Base-by-base conservation (phyloP, 1,140 invertebrate genomes). In the Lordiphosa stackelbergi region DNA sequence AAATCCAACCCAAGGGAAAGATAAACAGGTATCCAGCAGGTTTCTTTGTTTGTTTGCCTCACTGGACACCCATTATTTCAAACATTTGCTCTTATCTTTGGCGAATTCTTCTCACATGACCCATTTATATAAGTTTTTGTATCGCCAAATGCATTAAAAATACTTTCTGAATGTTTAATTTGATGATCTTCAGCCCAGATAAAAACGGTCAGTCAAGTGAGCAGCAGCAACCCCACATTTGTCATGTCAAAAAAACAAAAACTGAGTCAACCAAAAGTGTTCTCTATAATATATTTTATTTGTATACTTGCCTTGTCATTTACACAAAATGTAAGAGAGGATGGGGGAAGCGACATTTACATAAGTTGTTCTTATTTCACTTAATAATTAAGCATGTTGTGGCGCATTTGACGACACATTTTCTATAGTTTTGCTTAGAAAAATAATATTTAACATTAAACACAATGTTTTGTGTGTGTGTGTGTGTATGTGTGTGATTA, bases 391-490 rank as follows among this genome's bases (percentile, higher is more conserved):
- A 73, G 69, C 73, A 53, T 52, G 49, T 46, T 47, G 53, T 66
- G 42, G 40, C 37, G 62, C 38, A 56, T 22, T 60, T 28, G 55
- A 55, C 56, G 53, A 68, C 53, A 53, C 59, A 66, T 60, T 45
- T 59, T 48, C 47, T 63, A 48, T 54, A 46, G 56, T 13, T 58
- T 64, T 46, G 47, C 24, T 49, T 55, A 53, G 53, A 64, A 46
- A 52, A 73, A 73, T 69, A 69, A 73, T 66, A 70, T 59, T 68
- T 62, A 62, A 52, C 60, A n/a, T 63, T 59, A 63, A 31, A 31
- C 5, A 31, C 28, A 31, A 31, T 31, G 28, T 31, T 0, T n/a
- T n/a, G n/a, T 28, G 24, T 31, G 28, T 31, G 28, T 31, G 28
- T 31, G 28, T 31, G 28, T 31, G 28, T 31, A 31, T 31, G 28